Evolutionary conservation across 2,888 invertebrate species (phyloP).

Genomic region (Lepetodrilus schrolli): DNA sequence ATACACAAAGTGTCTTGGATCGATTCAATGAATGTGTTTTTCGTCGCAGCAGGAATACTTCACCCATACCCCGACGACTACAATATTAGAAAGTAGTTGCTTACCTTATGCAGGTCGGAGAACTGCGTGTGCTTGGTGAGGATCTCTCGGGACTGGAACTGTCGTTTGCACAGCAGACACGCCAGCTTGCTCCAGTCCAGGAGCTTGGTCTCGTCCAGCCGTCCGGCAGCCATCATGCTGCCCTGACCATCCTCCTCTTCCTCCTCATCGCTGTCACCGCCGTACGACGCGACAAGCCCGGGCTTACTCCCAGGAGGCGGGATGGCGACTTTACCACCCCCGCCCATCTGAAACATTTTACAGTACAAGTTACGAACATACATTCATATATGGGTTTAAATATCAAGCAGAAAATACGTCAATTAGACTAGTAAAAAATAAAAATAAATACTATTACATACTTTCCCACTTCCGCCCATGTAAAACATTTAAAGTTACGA

Average conservation of each 20-base stretch:
- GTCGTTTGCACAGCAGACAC: slow-evolving; percentile 94
- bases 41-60: too few relatives aligned
- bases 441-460: too few relatives aligned
- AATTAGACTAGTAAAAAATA: too few relatives aligned
- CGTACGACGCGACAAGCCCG: slow-evolving; percentile 84
- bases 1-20: too few relatives aligned
- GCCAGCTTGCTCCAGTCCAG: slow-evolving; percentile 91
- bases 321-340: neutral
- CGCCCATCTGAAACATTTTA: neutral
- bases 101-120: slow-evolving; percentile 91
- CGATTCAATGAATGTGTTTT: too few relatives aligned
- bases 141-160: slow-evolving; percentile 92
- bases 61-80: too few relatives aligned
- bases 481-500: too few relatives aligned
- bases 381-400: too few relatives aligned
- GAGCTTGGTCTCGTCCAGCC: slow-evolving; percentile 76
- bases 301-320: slow-evolving; percentile 34
- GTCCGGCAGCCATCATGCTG: slow-evolving; percentile 46
- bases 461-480: too few relatives aligned
- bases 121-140: slow-evolving; percentile 91
- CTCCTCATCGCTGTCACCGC: slow-evolving; percentile 82
- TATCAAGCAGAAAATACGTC: too few relatives aligned
- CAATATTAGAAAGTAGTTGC: too few relatives aligned
- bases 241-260: slow-evolving; percentile 79
- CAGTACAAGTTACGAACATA: too few relatives aligned